These are phyloP conservation scores for Polia nebulosa DNA, from an alignment of 2,888 invertebrate genomes.

Conservation along the genomic window DNA sequence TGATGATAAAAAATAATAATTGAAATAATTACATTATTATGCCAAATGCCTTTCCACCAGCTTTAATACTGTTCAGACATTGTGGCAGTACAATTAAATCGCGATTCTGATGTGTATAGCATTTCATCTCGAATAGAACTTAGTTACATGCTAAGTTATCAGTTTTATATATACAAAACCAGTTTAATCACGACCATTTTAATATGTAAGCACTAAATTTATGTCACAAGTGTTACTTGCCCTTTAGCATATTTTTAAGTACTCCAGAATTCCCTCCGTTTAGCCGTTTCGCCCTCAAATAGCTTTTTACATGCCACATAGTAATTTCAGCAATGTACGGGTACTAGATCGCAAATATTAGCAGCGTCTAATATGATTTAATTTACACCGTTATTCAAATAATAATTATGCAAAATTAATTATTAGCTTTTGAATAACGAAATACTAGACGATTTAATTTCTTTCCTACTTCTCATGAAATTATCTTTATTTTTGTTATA, in stretches of 20 bases:
- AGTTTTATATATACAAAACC: neutral
- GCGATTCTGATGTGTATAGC: neutral
- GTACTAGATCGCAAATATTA: neutral
- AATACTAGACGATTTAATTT: neutral
- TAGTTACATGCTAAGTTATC: neutral
- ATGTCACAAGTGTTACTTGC: conserved; percentile 15
- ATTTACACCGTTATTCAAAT: neutral
- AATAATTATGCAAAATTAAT: neutral
- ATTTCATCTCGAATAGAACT: conserved; percentile 4
- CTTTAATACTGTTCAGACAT: conserved; percentile 16
- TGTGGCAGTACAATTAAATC: neutral
- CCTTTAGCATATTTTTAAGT: neutral
- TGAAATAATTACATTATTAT: neutral
- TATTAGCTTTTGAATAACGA: neutral
- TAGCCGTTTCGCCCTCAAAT: neutral
- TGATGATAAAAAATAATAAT: no score
- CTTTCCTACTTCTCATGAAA: conserved; percentile 10
- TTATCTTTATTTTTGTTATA: conserved; percentile 20
- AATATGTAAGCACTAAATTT: conserved; percentile 1
- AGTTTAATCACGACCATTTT: neutral
- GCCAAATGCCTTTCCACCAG: conserved; percentile 7
- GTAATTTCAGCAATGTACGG: neutral
- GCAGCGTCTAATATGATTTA: neutral
- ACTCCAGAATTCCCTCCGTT: conserved; percentile 6
- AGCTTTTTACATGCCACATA: neutral